Evolutionary conservation across 2,888 invertebrate species (phyloP).

Genomic region (Alloscopus bannaensis): DNA sequence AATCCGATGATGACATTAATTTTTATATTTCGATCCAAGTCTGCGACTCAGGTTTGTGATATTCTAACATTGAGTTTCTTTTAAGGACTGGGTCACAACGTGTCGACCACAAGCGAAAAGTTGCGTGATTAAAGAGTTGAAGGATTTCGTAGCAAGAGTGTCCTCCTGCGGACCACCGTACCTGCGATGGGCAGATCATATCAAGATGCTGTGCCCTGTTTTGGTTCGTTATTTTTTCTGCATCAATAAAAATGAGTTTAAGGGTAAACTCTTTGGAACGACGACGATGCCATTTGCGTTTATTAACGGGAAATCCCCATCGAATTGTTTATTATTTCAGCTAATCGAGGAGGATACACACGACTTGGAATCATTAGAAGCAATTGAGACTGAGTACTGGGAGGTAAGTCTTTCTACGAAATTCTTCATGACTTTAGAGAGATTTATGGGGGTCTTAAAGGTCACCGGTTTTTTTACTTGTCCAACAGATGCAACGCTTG

Average conservation of each 20-base stretch:
- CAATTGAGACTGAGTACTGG: slow-evolving; percentile 77
- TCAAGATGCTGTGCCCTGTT: slow-evolving; percentile 75
- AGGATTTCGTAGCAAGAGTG: slow-evolving; percentile 78
- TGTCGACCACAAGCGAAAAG: slow-evolving; percentile 71
- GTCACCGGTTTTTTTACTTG: slow-evolving; percentile 9
- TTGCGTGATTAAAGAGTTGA: slow-evolving; percentile 76
- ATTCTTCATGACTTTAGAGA: too few relatives aligned
- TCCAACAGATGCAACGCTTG: slow-evolving; percentile 79
- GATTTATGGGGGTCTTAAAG: too few relatives aligned
- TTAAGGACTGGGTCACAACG: slow-evolving; percentile 73
- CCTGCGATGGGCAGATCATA: slow-evolving; percentile 77
- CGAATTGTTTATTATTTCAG: slow-evolving; percentile 73
- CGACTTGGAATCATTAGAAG: slow-evolving; percentile 76
- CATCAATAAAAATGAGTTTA: not conserved
- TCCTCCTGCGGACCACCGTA: slow-evolving; percentile 78
- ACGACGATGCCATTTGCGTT: not conserved
- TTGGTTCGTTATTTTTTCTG: slow-evolving; percentile 74
- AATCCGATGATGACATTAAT: not conserved
- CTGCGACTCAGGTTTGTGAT: not conserved
- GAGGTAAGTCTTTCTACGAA: slow-evolving; percentile 75
- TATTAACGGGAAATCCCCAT: not conserved
- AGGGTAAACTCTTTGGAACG: not conserved
- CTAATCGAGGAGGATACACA: slow-evolving; percentile 76
- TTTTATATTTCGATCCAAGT: not conserved
- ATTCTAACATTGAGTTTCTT: slow-evolving; percentile 19